Base-by-base conservation (phyloP, 2,797 vertebrate genomes). In the Esox masquinongy region DNA sequence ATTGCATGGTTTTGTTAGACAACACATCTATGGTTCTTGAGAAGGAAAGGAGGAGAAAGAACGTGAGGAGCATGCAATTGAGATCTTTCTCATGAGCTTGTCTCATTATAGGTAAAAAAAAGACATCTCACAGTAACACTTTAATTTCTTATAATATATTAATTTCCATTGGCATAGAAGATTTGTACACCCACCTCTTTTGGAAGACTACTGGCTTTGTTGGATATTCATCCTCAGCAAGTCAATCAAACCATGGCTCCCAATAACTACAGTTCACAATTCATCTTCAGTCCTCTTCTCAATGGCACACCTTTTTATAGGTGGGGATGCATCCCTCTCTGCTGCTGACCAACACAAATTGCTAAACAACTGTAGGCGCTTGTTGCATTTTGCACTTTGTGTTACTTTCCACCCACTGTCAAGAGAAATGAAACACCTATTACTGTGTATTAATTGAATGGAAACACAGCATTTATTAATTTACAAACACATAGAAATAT, bases 131-230 rank as follows among this genome's bases (percentile, higher is more conserved):
- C 43, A 47, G 12, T 11, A 47, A 47, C 36, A 39, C 36, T 53
- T 53, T 53, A n/a, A 53, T 8, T n/a, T 53, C 17, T 31, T 12
- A 56, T 53, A 34, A n/a, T 68, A 67, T 5, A 26, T 29, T 36
- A 14, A 8, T 50, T 31, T 47, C 49, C 61, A 67, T 47, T 69
- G 74, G 66, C 66, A 39, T 4, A 50, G 66, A 8, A 36, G 22
- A 50, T 51, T 7, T 36, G 14, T 39, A 34, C 29, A 74, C 66
- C 67, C 47, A 69, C 74, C 74, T 75, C 50, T n/a, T 75, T 31
- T 16, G 4, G 8, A 15, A 16, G 24, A 36, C 34, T 26, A 75
- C 5, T 74, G 73, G 73, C 73, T 74, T 31, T 14, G 47, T 63
- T 43, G 67, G n/a, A 59, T 2, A 19, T 75, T 26, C 49, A 24